Evolutionary conservation across 2,888 invertebrate species (phyloP), one percentile per base, ranked within the genome.

Genomic region (Spilosoma lubricipeda): DNA sequence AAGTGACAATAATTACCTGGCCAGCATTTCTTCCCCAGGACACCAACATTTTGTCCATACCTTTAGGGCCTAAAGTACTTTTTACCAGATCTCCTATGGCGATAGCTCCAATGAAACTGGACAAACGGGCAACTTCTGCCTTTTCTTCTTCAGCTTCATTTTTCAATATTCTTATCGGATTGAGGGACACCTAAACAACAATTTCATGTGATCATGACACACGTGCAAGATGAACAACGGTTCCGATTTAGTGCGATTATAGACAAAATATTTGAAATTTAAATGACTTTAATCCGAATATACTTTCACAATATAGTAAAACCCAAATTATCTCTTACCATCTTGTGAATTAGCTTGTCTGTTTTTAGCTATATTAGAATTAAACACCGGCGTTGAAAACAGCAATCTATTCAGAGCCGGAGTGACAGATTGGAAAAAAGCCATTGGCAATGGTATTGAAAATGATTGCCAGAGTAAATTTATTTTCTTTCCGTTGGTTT

Each of bases 61-160:
- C 99, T 95, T 99, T 99, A 0, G 99, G 99, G 8, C 99, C 99
- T 45, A 99, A 96, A 9, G 99, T 99, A 85, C 99, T 99, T 93
- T 99, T 99, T 0, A 99, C 98, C 83, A 99, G 96, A 94, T 99
- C 99, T 48, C 99, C 99, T 88, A 99, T 99, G 23, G 99, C 99
- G 87, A 99, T 99, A 33, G 99, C 99, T 72, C 99, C 99, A 82
- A 99, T 98, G 92, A 99, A 99, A 86, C 99, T 98, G 77, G 99
- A 99, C 96, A 99, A 96, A 76, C 99, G 98, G 87, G 99, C 99
- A 88, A 98, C 98, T 94, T 99, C 99, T 33, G 98, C 98, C 90
- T 98, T 99, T 92, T 99, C 99, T 94, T 99, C 99, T 92, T 99
- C 99, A 0, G 99, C 99, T 85, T 99, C 99, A 96, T 98, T 97